These are phyloP conservation scores for Harlomillsia oculata DNA, from an alignment of 1,140 invertebrate genomes.

Conservation along the genomic window DNA sequence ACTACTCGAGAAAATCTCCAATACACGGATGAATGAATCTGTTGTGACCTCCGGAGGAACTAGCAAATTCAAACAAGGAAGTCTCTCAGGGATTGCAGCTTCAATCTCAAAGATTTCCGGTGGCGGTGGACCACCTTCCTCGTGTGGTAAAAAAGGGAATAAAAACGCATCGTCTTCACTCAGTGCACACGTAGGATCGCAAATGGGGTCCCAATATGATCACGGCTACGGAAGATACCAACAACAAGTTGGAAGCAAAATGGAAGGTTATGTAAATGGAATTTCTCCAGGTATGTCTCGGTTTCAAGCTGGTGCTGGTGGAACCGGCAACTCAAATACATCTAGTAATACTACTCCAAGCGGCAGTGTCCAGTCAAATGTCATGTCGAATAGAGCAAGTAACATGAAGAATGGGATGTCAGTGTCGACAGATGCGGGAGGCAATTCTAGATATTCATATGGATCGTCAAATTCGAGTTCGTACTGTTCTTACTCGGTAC, in stretches of 20 bases:
- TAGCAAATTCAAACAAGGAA: constrained; percentile 5
- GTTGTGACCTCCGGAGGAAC: neutral
- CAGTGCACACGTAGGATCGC: neutral
- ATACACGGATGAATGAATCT: constrained; percentile 12
- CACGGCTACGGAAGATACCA: constrained; percentile 24
- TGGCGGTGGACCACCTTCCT: too few relatives aligned
- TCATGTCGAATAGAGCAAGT: neutral
- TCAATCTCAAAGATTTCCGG: neutral
- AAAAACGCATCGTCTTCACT: too few relatives aligned
- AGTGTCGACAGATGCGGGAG: neutral
- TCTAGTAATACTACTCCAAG: neutral
- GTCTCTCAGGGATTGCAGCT: constrained; percentile 1
- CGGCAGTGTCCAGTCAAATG: neutral
- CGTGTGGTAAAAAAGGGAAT: neutral
- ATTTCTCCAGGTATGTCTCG: constrained; percentile 10
- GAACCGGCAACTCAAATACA: neutral
- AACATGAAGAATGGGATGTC: constrained; percentile 14
- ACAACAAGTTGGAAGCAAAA: constrained; percentile 33
- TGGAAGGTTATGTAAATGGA: constrained; percentile 30
- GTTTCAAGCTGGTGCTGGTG: constrained; percentile 15
- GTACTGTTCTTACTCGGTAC: neutral
- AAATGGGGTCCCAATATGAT: neutral
- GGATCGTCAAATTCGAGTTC: too few relatives aligned
- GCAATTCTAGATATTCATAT: neutral
- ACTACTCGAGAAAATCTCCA: constrained; percentile 24